Evolutionary conservation across 2,888 invertebrate species (phyloP).

Genomic region (Phytoseiulus persimilis): DNA sequence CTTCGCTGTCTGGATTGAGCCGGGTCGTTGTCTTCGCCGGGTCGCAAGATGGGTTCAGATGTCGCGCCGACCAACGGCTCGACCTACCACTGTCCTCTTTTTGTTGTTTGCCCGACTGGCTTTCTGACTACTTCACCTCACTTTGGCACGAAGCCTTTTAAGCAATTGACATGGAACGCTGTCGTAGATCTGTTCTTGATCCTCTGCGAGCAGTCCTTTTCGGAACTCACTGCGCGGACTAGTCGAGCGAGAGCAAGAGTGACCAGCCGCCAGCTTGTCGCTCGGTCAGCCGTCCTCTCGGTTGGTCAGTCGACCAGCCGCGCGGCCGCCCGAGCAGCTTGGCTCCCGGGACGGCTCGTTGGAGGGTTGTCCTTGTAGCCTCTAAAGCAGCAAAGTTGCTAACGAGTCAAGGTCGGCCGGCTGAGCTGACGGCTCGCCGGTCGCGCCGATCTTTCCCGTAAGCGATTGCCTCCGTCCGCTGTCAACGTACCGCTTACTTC

Average conservation of each 20-base stretch:
- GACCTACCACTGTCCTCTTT: neutral
- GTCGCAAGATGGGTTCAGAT: neutral
- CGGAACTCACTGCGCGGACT: neutral
- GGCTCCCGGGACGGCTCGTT: neutral
- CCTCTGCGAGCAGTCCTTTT: neutral
- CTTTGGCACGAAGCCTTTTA: neutral
- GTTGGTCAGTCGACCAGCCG: neutral
- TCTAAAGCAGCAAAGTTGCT: neutral
- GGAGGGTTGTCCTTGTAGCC: neutral
- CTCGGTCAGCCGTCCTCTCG: neutral
- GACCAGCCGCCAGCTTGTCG: neutral
- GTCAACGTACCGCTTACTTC: neutral
- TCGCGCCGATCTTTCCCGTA: neutral
- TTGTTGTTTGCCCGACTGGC: neutral
- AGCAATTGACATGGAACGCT: neutral
- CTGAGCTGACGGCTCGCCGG: neutral
- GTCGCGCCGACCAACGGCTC: neutral
- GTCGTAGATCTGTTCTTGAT: constrained; percentile 5
- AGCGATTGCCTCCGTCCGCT: neutral
- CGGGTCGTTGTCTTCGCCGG: neutral
- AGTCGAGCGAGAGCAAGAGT: neutral
- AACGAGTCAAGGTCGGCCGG: neutral
- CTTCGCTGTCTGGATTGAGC: neutral
- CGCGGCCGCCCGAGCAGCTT: neutral
- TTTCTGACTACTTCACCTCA: neutral